Evolutionary conservation across 1,140 invertebrate genomes (phyloP).

Genomic region (Teleopsis dalmanni): DNA sequence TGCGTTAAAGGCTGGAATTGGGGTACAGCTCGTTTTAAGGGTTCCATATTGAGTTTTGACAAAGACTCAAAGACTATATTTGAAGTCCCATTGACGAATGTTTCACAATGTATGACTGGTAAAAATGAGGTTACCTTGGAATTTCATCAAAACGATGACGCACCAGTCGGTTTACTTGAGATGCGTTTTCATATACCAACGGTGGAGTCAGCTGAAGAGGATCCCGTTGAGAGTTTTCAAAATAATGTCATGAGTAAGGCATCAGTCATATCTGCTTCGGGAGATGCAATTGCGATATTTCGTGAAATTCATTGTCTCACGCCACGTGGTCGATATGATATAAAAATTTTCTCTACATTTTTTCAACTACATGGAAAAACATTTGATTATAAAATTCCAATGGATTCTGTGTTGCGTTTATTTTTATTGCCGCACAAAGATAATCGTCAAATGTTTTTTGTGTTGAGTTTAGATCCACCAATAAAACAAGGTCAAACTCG

Average conservation of each 20-base stretch:
- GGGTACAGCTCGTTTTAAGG: conserved; percentile 92
- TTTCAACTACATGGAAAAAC: conserved; percentile 99
- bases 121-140: conserved; percentile 99
- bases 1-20: conserved; percentile 99
- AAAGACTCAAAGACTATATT: conserved; percentile 84
- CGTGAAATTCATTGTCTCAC: conserved; percentile 96
- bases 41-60: conserved; percentile 86
- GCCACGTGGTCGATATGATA: conserved; percentile 98
- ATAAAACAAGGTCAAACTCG: conserved; percentile 99
- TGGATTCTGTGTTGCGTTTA: conserved; percentile 87
- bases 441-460: conserved; percentile 96
- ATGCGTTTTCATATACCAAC: conserved; percentile 96
- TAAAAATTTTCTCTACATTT: conserved; percentile 96
- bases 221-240: conserved; percentile 92
- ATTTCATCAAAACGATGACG: conserved; percentile 98
- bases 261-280: conserved; percentile 93
- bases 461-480: conserved; percentile 96
- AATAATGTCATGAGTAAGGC: conserved; percentile 95
- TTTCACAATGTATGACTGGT: conserved; percentile 92
- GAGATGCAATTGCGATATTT: conserved; percentile 96
- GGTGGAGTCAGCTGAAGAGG: conserved; percentile 72
- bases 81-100: conserved; percentile 93
- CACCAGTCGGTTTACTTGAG: conserved; percentile 92
- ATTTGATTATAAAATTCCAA: conserved; percentile 99
- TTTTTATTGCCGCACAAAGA: conserved; percentile 97